Evolutionary conservation across 2,113 vertebrate genomes (phyloP).

Genomic region (Campylomormyrus numenius): DNA sequence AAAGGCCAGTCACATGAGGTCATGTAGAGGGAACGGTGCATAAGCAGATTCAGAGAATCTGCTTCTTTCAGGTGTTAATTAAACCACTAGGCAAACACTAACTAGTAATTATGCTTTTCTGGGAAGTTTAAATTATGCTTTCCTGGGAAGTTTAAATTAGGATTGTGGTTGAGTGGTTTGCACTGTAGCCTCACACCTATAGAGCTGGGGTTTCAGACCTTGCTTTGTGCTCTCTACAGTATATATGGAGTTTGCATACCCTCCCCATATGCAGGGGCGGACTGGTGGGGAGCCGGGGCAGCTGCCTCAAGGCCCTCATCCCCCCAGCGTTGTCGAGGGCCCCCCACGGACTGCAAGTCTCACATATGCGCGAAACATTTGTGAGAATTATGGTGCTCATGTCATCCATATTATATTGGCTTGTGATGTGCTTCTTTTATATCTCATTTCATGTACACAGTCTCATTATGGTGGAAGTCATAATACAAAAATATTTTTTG

Average conservation of each 20-base stretch:
- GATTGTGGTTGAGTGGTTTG: background rate
- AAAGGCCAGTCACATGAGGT: conserved; percentile 1
- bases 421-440: too few relatives aligned
- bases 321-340: too few relatives aligned
- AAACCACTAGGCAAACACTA: background rate
- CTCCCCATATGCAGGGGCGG: background rate
- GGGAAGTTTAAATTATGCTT: background rate
- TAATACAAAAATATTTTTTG: too few relatives aligned
- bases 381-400: too few relatives aligned
- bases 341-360: too few relatives aligned
- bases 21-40: background rate
- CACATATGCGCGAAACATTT: too few relatives aligned
- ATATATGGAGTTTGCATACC: background rate
- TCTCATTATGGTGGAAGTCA: too few relatives aligned
- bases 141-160: background rate
- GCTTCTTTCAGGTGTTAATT: background rate
- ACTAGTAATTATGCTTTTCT: background rate
- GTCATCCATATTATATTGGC: too few relatives aligned
- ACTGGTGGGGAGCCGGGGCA: background rate
- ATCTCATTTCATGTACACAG: too few relatives aligned
- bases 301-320: too few relatives aligned
- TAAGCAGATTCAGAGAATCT: background rate
- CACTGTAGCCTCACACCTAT: background rate
- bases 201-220: background rate
- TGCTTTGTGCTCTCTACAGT: background rate